Base-by-base conservation (phyloP, 2,888 invertebrate species). In the Rutpela maculata region DNA sequence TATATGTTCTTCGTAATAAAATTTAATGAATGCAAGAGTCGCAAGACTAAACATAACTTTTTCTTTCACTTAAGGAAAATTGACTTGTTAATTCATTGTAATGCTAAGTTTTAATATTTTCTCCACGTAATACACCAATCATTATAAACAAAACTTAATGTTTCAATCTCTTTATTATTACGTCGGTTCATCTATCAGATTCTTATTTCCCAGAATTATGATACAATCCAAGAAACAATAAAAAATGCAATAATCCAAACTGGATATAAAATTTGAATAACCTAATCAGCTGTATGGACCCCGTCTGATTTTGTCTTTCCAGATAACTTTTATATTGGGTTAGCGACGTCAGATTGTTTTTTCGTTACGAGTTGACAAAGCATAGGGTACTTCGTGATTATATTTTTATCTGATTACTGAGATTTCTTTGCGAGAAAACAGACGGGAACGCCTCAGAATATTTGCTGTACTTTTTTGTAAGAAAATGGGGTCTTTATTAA, bases 321-420 rank as follows among this genome's bases (percentile, higher is more conserved):
- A 83, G 84, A 84, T 85, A 87, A 87, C 85, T 85, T 86, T 85
- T 85, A 81, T 84, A 86, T 86, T 84, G 83, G 85, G 85, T 87
- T 87, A 85, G 83, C 78, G 77, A 80, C 26, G 75, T 68, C 69
- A 70, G 70, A 75, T 75, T 75, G 75, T 74, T 75, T 75, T 70
- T 75, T 70, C 70, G 75, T 75, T 65, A 50, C 17, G 75, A 75
- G 65, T 65, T 75, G 70, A 75, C 70, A 75, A 75, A 75, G 65
- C 77, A 43, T 70, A 78, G 80, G 74, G 77, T 77, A 81, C 76
- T 78, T 76, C 68, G 77, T 78, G 81, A 81, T 82, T 81, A 82
- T 81, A 76, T 80, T 82, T 77, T 82, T 80, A 82, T 80, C 75
- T 66, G 80, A 82, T 82, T 82, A 82, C 60, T 17, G 66, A 68